Evolutionary conservation across 2,888 invertebrate genomes (phyloP), one percentile per base, ranked within the genome.

Genomic region (Tubiluchus corallicola): DNA sequence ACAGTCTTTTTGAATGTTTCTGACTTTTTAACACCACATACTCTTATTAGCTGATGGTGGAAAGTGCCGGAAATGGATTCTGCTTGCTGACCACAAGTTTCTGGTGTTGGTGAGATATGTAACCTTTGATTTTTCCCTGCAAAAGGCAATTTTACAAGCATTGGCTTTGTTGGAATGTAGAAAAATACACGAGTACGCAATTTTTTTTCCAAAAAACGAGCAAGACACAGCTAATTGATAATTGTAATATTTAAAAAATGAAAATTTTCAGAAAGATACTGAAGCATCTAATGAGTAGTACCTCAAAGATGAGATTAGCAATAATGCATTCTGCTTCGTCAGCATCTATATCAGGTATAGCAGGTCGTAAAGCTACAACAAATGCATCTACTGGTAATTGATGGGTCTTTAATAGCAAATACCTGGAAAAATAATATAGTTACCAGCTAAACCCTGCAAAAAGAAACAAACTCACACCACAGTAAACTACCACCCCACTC

Each of bases 51-150:
- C 17, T 45, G 13, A 19, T n/a, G 15, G 45, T 42, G 2, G 58
- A 53, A 17, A 71, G 54, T 2, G 64, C 53, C n/a, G 96, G 96
- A 63, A 98, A 98, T 1, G 96, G 83, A 69, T 87, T 88, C 61
- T 85, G 82, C 64, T 98, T 98, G 57, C 92, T 92, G 40, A 98
- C 82, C 41, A 98, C 96, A 45, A 98, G 74, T 67, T 92, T 94
- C 62, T 90, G 81, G 66, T 98, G 94, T 55, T 85, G 83, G 67
- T 88, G 82, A 1, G 94, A 92, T 58, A 98, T 88, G 64, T 98
- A 98, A 0, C 98, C 96, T 64, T 94, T 94, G 54, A 98, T 87
- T 69, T 88, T 92, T 18, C 87, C 87, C 66, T 70, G 59, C 45
- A 63, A 59, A 41, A 43, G 20, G 29, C 17, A 2, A 2, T 21